Base-by-base conservation (phyloP, 2,888 invertebrate genomes). In the Lepidocyrtinus sp. region DNA sequence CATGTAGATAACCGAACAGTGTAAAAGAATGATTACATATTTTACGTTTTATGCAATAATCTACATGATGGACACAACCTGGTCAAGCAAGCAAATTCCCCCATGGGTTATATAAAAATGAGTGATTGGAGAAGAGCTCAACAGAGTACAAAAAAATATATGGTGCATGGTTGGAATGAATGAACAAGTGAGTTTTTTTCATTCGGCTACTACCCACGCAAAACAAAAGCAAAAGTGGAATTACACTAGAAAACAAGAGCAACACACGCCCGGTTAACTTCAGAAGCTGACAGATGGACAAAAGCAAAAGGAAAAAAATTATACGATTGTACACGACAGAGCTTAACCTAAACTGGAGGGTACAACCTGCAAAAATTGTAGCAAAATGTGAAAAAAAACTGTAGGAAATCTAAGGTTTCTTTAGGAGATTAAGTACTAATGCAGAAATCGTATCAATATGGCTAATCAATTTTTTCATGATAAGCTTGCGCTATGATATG, bases 211-310 rank as follows among this genome's bases (percentile, higher is more conserved):
- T 45, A 69, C 79, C 74, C 74, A 79, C 79, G 69, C 79, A 69
- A 50, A 55, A 46, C 65, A 24, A 65, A 2, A 36, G 27, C 22
- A 12, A 65, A 27, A 65, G 36, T 25, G 50, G 9, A 46, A 45
- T 63, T 19, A 65, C 63, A 55, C 15, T 17, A 63, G 63, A 55
- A 26, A 72, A 45, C 22, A 71, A 63, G 22, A 72, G 21, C 24
- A 71, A 64, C 69, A 79, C 79, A 73, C 74, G 79, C 68, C 79
- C 79, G 79, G 74, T 63, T 64, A 79, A 79, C 69, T 79, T 79
- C 79, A 79, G 79, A 73, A 79, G 79, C 79, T 79, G 74, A 79
- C 79, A 79, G 69, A 22, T 22, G 25, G 64, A 64, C 73, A 69
- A 67, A 79, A 77, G 67, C 25, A n/a, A 67, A 27, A 75, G 65